phyloP scores from a whole-genome alignment of 2,797 vertebrate genomes.

The Phalloptychus januarius region DNA sequence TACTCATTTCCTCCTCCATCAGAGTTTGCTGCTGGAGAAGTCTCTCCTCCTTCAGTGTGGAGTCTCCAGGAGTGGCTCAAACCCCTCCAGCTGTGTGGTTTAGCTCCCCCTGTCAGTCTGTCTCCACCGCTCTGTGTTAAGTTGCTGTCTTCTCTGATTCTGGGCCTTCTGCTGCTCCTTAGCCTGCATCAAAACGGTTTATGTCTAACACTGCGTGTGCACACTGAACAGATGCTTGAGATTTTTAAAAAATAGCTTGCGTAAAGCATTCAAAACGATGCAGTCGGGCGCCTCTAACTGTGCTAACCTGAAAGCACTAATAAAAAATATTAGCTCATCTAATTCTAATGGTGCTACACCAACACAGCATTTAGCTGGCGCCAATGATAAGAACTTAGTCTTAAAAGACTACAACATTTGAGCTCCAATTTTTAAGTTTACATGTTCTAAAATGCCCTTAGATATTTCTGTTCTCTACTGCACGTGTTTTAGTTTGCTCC shows the following conservation, averaged over 20 bases:
- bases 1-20: conserved; percentile 70
- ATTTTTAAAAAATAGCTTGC: not conserved
- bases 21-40: conserved; percentile 52
- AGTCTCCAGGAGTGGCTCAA: conserved; percentile 46
- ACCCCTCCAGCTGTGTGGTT: conserved; percentile 37
- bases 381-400: no score
- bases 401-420: no score
- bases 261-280: not conserved
- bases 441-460: no score
- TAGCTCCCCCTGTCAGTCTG: conserved; percentile 41
- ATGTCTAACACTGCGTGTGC: not conserved
- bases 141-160: conserved; percentile 19
- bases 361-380: no score
- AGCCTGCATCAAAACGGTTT: conserved; percentile 24
- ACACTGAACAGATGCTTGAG: not conserved
- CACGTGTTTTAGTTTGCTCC: no score
- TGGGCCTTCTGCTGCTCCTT: conserved; percentile 23
- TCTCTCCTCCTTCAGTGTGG: conserved; percentile 36
- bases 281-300: not conserved
- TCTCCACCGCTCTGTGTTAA: conserved; percentile 32
- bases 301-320: not conserved
- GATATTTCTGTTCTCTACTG: no score
- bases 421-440: no score
- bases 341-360: no score
- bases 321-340: not conserved